These are phyloP conservation scores for Melipona beecheii DNA, from an alignment of 2,888 invertebrate species.

Conservation along the genomic window DNA sequence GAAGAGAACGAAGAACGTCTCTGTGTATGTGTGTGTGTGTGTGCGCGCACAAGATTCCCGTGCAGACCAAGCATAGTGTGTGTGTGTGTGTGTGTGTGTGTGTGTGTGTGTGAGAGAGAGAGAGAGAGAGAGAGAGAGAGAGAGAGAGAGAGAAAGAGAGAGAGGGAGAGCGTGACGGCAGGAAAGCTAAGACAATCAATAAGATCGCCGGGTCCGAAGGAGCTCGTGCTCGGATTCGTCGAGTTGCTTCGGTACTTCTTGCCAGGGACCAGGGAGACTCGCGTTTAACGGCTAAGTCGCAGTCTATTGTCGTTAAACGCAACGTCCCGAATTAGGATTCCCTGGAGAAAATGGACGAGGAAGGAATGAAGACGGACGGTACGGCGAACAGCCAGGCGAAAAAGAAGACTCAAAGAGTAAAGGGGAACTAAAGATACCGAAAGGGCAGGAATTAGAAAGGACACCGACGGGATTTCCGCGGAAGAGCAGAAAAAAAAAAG, in stretches of 20 bases:
- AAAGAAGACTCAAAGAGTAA: neutral
- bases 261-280: slow-evolving; percentile 51
- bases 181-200: slow-evolving; percentile 78
- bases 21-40: slow-evolving; percentile 19
- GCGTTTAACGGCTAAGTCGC: slow-evolving; percentile 62
- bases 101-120: slow-evolving; percentile 11
- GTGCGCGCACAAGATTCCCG: slow-evolving; percentile 31
- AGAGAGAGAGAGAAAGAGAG: slow-evolving; percentile 24
- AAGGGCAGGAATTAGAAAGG: slow-evolving; percentile 38
- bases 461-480: slow-evolving; percentile 31
- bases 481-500: neutral
- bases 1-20: slow-evolving; percentile 40
- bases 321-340: slow-evolving; percentile 58
- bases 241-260: slow-evolving; percentile 64
- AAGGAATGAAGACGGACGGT: slow-evolving; percentile 22
- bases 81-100: slow-evolving; percentile 26
- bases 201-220: slow-evolving; percentile 75
- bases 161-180: slow-evolving; percentile 59
- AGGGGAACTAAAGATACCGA: neutral
- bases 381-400: neutral
- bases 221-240: slow-evolving; percentile 72
- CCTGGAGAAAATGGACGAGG: slow-evolving; percentile 34
- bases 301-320: slow-evolving; percentile 59
- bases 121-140: neutral
- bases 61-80: slow-evolving; percentile 38